phyloP scores from a whole-genome alignment of 2,113 vertebrate species.

The Pterocles gutturalis region DNA sequence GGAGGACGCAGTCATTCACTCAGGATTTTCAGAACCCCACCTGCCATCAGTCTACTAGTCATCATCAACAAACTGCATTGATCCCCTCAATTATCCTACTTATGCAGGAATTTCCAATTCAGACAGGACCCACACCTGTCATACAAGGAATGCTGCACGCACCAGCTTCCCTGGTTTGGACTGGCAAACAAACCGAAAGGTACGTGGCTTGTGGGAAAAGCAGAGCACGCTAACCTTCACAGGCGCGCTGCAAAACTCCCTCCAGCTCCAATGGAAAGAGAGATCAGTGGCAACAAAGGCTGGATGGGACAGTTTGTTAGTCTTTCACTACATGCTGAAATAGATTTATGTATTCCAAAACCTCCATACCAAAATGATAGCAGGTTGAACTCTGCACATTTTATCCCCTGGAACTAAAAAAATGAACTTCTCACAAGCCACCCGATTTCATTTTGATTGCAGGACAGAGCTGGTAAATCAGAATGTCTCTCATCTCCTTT shows the following conservation, averaged over 20 bases:
- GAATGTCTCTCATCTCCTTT: not conserved
- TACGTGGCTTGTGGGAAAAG: not conserved
- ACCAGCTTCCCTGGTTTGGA: not conserved
- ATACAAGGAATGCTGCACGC: not conserved
- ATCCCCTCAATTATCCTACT: not conserved
- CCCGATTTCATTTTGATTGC: not conserved
- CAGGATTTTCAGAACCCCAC: not conserved
- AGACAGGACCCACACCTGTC: not conserved
- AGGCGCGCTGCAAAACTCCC: not conserved
- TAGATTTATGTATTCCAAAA: accelerated
- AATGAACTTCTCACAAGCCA: not conserved
- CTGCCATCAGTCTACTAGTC: not conserved
- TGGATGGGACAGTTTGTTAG: not conserved
- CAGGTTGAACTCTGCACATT: not conserved
- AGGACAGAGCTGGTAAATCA: not conserved
- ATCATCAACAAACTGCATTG: not conserved
- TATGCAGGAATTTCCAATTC: not conserved
- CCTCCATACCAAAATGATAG: not conserved
- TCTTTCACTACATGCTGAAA: not conserved
- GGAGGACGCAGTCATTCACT: not conserved
- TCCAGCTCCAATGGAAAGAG: not conserved
- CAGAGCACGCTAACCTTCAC: not conserved
- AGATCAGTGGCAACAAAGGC: not conserved
- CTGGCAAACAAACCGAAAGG: not conserved
- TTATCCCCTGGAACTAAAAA: not conserved